Percentiles rank a stretch among this genome's conserved stretches.
phyloP scores from a whole-genome alignment of 2,113 vertebrate species.

The Camelus dromedarius region DNA sequence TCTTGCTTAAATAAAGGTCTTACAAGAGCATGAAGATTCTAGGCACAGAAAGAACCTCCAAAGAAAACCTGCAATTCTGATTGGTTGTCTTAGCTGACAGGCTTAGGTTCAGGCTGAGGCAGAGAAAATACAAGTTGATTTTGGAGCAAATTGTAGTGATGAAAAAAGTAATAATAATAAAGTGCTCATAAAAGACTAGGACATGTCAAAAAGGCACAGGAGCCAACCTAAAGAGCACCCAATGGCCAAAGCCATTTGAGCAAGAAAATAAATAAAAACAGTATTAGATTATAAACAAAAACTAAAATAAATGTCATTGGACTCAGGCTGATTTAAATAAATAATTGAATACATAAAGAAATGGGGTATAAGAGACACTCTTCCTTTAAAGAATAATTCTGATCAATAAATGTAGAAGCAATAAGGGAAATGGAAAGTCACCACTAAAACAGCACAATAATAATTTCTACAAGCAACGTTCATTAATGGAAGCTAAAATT shows the following conservation, averaged over 20 bases:
- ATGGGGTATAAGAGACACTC: background rate
- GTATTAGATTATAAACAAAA: background rate
- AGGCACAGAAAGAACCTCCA: background rate
- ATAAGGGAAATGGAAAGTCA: background rate
- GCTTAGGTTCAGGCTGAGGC: background rate
- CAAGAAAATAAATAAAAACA: background rate
- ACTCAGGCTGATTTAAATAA: background rate
- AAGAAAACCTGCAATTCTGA: background rate
- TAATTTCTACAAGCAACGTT: background rate
- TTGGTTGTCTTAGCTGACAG: background rate
- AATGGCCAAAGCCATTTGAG: background rate
- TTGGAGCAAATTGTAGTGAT: background rate
- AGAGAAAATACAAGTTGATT: background rate
- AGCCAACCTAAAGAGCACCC: background rate
- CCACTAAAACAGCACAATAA: background rate
- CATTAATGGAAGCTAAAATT: background rate
- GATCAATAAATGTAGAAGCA: background rate
- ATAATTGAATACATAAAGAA: background rate
- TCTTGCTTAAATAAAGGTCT: background rate
- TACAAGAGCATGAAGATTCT: constrained; percentile 2
- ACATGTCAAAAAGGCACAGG: background rate
- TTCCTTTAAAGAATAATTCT: background rate
- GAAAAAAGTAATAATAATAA: background rate
- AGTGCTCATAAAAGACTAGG: background rate
- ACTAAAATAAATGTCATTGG: background rate